These are phyloP conservation scores for Noctuana brunneofusca DNA, from an alignment of 2,888 invertebrate species.

Conservation along the genomic window DNA sequence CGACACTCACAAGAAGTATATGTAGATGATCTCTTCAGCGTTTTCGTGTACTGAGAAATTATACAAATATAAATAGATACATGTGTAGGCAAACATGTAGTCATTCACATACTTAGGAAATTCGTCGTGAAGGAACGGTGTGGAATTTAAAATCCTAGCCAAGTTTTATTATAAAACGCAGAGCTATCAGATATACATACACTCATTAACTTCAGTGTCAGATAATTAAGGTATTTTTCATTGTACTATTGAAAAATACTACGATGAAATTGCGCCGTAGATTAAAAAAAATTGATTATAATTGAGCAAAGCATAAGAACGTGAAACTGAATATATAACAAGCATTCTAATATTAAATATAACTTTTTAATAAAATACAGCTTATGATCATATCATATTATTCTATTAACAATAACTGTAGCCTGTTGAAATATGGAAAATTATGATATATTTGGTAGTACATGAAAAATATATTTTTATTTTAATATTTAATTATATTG, in stretches of 20 bases:
- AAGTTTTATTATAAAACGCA: slow-evolving; percentile 5
- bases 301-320: slow-evolving; percentile 26
- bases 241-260: not conserved
- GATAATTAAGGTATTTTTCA: not conserved
- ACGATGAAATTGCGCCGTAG: slow-evolving; percentile 10
- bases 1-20: slow-evolving; percentile 40
- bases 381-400: slow-evolving; percentile 29
- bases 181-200: slow-evolving; percentile 11
- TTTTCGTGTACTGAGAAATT: slow-evolving; percentile 37
- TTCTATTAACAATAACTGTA: slow-evolving; percentile 24
- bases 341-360: slow-evolving; percentile 24
- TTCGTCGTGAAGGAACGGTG: slow-evolving; percentile 4
- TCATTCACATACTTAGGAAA: not conserved
- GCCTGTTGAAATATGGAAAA: slow-evolving; percentile 27
- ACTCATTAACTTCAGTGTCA: slow-evolving; percentile 14
- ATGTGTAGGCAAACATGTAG: slow-evolving; percentile 25
- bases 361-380: slow-evolving; percentile 22
- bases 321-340: slow-evolving; percentile 14
- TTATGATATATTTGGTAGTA: slow-evolving; percentile 31
- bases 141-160: slow-evolving; percentile 15
- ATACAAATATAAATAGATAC: slow-evolving; percentile 36
- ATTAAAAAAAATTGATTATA: slow-evolving; percentile 12
- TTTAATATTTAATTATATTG: slow-evolving; percentile 28
- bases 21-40: slow-evolving; percentile 40
- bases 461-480: slow-evolving; percentile 27